These are phyloP conservation scores for Drosophila varians DNA, from an alignment of 1,140 invertebrate genomes.

Conservation along the genomic window DNA sequence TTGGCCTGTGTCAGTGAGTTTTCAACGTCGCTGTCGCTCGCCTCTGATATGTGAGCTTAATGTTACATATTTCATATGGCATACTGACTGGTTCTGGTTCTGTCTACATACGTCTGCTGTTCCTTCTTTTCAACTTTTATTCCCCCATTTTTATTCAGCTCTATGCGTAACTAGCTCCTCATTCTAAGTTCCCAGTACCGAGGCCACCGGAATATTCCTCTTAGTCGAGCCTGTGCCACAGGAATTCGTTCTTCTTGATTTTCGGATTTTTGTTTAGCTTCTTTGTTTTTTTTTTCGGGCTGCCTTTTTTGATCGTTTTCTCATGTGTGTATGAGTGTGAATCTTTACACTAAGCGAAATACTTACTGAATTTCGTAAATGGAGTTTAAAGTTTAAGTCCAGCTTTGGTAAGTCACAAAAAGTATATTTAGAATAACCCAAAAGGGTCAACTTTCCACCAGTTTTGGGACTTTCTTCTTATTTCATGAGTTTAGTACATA, in stretches of 20 bases:
- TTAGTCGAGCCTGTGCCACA: conserved; percentile 34
- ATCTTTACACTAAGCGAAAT: conserved; percentile 64
- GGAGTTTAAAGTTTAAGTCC: not conserved
- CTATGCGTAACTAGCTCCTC: conserved; percentile 37
- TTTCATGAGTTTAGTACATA: no score
- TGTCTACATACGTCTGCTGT: conserved; percentile 7
- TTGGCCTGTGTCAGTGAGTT: conserved; percentile 42
- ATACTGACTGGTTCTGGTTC: conserved; percentile 58
- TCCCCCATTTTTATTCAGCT: conserved; percentile 1
- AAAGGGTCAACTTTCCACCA: no score
- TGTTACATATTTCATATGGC: conserved; percentile 76
- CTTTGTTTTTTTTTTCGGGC: conserved; percentile 49
- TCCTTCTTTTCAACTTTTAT: not conserved
- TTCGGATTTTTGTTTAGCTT: conserved; percentile 53
- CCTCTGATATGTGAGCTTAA: conserved; percentile 46
- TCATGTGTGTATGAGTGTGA: conserved; percentile 40
- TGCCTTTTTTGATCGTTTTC: conserved; percentile 65
- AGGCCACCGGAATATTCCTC: not conserved
- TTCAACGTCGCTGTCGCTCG: conserved; percentile 34
- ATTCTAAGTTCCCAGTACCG: not conserved
- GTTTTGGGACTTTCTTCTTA: no score
- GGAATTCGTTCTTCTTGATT: conserved; percentile 53
- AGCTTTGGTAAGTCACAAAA: not conserved
- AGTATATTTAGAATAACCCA: no score
- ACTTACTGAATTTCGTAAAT: not conserved